phyloP scores from a whole-genome alignment of 2,797 vertebrate genomes.

The Bovichtus variegatus region DNA sequence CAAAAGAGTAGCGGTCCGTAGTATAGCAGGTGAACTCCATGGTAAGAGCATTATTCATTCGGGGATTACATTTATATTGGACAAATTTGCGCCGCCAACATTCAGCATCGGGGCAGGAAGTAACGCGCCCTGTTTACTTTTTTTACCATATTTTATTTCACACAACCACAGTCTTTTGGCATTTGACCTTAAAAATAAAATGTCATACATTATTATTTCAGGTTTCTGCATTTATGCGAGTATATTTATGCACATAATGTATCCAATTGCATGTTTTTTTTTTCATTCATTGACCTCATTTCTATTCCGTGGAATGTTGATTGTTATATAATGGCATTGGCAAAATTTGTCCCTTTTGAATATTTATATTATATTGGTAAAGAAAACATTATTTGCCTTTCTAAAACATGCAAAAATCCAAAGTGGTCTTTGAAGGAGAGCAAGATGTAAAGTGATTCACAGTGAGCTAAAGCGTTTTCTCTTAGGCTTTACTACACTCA shows the following conservation, averaged over 20 bases:
- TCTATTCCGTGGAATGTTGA: neutral
- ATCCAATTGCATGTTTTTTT: neutral
- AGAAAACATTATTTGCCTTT: neutral
- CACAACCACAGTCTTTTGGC: neutral
- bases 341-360: neutral
- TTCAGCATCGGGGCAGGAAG: too few relatives aligned
- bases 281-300: neutral
- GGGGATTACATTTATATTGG: neutral
- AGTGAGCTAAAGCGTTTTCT: neutral
- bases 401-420: neutral
- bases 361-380: neutral
- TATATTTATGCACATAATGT: neutral
- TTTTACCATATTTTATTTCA: neutral
- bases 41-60: neutral
- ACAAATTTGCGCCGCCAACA: neutral
- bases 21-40: neutral
- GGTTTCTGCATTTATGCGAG: too few relatives aligned
- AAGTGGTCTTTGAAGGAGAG: neutral
- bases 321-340: neutral
- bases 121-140: too few relatives aligned
- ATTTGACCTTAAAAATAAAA: too few relatives aligned
- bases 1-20: neutral
- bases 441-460: neutral
- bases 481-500: neutral
- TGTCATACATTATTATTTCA: too few relatives aligned